Base-by-base conservation (phyloP, 2,113 vertebrate genomes). In the Felis chaus region DNA sequence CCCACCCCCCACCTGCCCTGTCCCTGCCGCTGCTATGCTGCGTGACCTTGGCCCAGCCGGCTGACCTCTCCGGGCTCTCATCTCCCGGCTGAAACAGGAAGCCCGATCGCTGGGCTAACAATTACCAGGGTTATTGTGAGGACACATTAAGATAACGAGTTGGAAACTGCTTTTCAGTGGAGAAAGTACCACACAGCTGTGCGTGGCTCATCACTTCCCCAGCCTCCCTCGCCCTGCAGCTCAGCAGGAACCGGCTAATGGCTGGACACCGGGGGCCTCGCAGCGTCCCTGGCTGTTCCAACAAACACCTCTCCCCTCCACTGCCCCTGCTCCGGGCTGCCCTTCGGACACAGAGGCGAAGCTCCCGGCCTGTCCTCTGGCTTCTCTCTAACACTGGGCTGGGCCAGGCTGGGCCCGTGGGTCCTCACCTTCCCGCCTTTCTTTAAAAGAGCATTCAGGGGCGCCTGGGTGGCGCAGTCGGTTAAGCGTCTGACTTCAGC, bases 51-150 rank as follows among this genome's bases (percentile, higher is more conserved):
- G 83, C 23, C 1, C 1, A 39, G 82, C 39, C 79, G 63, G 65
- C 2, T 57, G 82, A 41, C 82, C 84, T 86, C 95, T 36, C 95
- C 73, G 85, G 53, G 45, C 57, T 95, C 57, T 27, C 39, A 19
- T n/a, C 27, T 39, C 87, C 69, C 41, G 13, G 57, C 89, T 23
- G 55, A 87, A 68, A 84, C 93, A 39, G 73, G 73, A 45, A 94
- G 79, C 74, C 48, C 27, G 55, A 48, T 91, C 74, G 45, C 82
- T 33, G 33, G 65, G 91, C 65, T 73, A 41, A 90, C 83, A 29
- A 76, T 95, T 36, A 69, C 81, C 86, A 39, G 94, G 94, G 96
- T 93, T 95, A 63, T 65, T 68, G 92, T 83, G 95, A 97, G 89
- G 96, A 85, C 25, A 0, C 66, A 69, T 69, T 94, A 89, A 95